Evolutionary conservation across 2,797 vertebrate genomes (phyloP), one percentile per base, ranked within the genome.

Genomic region (Lophius americanus): DNA sequence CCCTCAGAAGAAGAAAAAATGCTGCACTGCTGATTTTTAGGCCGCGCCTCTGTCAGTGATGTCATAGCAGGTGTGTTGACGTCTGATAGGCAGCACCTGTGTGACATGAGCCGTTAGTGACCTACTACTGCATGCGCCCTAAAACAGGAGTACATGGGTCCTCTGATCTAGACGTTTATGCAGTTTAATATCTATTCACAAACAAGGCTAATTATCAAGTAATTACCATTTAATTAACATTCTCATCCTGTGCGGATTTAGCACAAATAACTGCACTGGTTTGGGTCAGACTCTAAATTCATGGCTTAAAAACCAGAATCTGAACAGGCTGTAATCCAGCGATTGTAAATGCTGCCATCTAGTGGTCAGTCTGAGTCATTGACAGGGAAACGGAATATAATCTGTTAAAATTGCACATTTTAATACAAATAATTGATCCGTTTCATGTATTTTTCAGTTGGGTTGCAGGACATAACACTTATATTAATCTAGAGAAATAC

Each of bases 321-420:
- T 39, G 3, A 11, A 4, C 4, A 6, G 10, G 13, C 7, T 35
- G 0, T 0, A 37, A 49, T 84, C 60, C 83, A 61, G 7, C 75
- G 70, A 85, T 89, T 88, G 91, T 64, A 72, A 78, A 86, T 61
- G 84, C 68, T 90, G 90, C 90, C 87, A 82, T 92, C 94, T 94
- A 78, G 89, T 87, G 93, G 56, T 13, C 12, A 13, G 3, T 7
- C 1, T 4, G 0, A 4, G 44, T 63, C 38, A 76, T 13, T 60
- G 53, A 5, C 1, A 3, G 11, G 7, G 0, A 39, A 51, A 46
- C 23, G 2, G 23, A 23, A 23, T 23, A 1, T 23, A 23, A 23
- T 23, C 23, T 23, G 7, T 0, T 0, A 37, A 10, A 1, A 11
- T 0, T 23, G 2, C 23, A 23, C 23, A 23, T 23, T 23, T 23